phyloP scores from a whole-genome alignment of 2,888 invertebrate species.

The Folsomia manolachei region DNA sequence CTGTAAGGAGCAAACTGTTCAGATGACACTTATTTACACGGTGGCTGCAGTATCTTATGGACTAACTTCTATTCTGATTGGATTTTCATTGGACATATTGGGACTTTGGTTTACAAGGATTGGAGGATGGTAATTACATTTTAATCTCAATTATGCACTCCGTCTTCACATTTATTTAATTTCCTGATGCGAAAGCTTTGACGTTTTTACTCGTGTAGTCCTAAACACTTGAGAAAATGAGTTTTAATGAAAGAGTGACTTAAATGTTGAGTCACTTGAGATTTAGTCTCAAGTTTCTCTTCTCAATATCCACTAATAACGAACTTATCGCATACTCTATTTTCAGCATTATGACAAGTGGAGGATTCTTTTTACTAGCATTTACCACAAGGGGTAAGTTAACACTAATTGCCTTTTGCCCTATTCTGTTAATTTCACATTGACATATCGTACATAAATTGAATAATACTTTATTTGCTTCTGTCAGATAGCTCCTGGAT shows the following conservation, averaged over 20 bases:
- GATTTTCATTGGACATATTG: constrained; percentile 40
- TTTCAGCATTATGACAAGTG: constrained; percentile 32
- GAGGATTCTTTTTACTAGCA: constrained; percentile 42
- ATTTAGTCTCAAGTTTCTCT: too few species aligned
- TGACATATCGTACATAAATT: too few species aligned
- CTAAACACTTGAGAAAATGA: too few species aligned
- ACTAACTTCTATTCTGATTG: constrained; percentile 42
- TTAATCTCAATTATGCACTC: background rate
- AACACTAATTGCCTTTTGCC: background rate
- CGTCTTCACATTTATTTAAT: background rate
- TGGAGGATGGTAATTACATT: constrained; percentile 38
- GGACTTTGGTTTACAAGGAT: constrained; percentile 45
- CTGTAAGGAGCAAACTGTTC: constrained; percentile 32
- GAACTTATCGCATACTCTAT: too few species aligned
- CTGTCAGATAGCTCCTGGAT: constrained; percentile 36
- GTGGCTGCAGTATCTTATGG: constrained; percentile 45
- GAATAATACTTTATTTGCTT: background rate
- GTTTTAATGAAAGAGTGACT: too few species aligned
- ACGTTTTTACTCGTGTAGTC: too few species aligned
- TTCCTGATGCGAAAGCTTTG: background rate
- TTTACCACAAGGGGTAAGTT: constrained; percentile 40
- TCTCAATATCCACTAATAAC: too few species aligned
- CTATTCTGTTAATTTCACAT: too few species aligned
- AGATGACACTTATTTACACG: constrained; percentile 46
- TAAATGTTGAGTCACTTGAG: too few species aligned